A percentile compares a stretch with the other conserved stretches of the same genome.
phyloP scores from a whole-genome alignment of 2,797 vertebrate genomes.

The Astyanax mexicanus region DNA sequence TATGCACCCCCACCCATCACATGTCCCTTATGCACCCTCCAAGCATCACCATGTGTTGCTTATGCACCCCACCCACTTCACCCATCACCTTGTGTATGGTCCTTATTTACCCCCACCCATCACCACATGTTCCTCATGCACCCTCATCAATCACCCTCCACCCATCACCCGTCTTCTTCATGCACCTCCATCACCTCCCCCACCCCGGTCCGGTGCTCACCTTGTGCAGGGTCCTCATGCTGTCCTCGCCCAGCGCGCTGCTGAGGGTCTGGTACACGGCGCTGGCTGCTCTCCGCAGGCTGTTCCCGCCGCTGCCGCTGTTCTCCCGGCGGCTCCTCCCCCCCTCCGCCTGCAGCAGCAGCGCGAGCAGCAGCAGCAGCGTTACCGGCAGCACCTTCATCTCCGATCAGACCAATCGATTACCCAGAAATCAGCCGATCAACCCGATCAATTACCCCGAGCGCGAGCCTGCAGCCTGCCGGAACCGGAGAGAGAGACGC shows the following conservation, averaged over 20 bases:
- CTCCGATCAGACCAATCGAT: not conserved
- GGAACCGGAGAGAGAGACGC: not conserved
- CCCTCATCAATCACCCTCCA: no score
- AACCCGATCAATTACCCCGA: not conserved
- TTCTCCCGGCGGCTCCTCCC: not conserved
- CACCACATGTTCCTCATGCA: no score
- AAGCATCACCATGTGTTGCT: no score
- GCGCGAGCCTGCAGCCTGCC: not conserved
- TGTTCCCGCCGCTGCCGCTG: not conserved
- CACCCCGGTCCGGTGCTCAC: slow-evolving; percentile 67
- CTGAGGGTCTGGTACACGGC: slow-evolving; percentile 89
- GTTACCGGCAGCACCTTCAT: not conserved
- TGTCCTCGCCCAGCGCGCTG: slow-evolving; percentile 92
- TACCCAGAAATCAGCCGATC: not conserved
- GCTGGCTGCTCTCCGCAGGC: slow-evolving; percentile 76
- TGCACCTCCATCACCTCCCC: not conserved
- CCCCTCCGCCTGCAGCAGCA: slow-evolving; percentile 1
- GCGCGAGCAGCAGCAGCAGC: not conserved
- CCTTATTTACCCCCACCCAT: no score
- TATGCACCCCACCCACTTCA: no score
- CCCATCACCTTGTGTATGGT: no score
- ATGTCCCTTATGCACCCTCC: no score
- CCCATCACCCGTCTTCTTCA: not conserved
- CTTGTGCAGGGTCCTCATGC: slow-evolving; percentile 89
- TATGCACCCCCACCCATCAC: no score